Base-by-base conservation (phyloP, 2,113 vertebrate species). In the Pomatostomus ruficeps region DNA sequence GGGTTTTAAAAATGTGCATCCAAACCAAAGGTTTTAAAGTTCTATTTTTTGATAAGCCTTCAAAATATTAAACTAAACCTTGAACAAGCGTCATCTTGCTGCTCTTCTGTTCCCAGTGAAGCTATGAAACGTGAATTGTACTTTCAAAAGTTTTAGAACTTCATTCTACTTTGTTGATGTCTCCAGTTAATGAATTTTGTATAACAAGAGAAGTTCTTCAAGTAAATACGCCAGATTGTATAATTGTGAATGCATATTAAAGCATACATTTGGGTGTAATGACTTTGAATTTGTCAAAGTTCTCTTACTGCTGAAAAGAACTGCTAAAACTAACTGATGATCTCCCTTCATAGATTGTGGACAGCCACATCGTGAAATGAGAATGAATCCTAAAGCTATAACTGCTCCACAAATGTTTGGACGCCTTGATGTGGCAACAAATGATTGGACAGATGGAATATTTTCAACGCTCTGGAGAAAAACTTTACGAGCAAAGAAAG, bases 321-420 rank as follows among this genome's bases (percentile, higher is more conserved):
- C n/a, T 84, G 14, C 25, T 6, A 45, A 91, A 65, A 20, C 28
- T 94, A 29, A 93, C 16, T 46, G 29, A 7, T 89, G 28, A 77
- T 93, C 62, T 61, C 23, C 54, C 66, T 94, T 75, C 79, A 7
- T 42, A 99, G 99, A 99, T 49, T 99, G 99, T 96, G 99, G 99
- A 77, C 97, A 98, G 71, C 98, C 98, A 38, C 99, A 99, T 95
- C 98, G 98, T 95, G 99, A 99, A 97, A 98, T 99, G 99, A 98
- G 99, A 81, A 99, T 99, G 99, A 99, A 99, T 97, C 99, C 99
- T 45, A 99, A 99, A 98, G 99, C 99, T 57, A 99, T 99, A 83
- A 99, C 99, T 7, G 99, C 99, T 17, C 93, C 99, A 5, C 99
- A 99, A 96, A 99, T 99, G 99, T 99, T 99, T 91, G 99, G 99